phyloP scores from a whole-genome alignment of 2,888 invertebrate species.

The Boloria euphrosyne region DNA sequence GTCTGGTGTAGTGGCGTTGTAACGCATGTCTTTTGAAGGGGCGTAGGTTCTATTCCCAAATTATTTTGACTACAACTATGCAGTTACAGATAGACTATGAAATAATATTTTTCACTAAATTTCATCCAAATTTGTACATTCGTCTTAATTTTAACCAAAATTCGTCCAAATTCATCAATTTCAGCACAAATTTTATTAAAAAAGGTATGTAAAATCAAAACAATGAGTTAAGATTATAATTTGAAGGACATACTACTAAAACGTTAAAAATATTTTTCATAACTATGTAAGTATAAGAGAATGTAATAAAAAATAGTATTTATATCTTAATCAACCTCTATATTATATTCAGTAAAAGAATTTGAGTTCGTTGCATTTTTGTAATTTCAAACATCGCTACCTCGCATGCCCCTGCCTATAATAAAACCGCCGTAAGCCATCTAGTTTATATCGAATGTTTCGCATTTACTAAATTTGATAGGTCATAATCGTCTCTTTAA shows the following conservation, averaged over 20 bases:
- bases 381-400: constrained; percentile 66
- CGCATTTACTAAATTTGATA: constrained; percentile 40
- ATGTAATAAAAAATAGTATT: not conserved
- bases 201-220: no score
- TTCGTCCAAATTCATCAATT: no score
- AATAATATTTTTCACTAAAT: no score
- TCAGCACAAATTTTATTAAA: no score
- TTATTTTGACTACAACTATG: no score
- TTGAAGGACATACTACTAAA: no score
- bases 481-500: constrained; percentile 41
- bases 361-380: constrained; percentile 31
- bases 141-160: no score
- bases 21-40: not conserved
- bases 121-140: no score
- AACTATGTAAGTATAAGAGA: no score
- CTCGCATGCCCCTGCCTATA: constrained; percentile 68
- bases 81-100: no score
- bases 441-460: constrained; percentile 32
- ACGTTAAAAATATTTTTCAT: no score
- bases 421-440: constrained; percentile 45
- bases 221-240: no score
- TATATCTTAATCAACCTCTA: constrained; percentile 1
- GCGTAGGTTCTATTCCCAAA: not conserved
- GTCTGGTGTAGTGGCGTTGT: not conserved
- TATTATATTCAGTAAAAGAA: not conserved